A percentile compares a stretch with the other conserved stretches of the same genome.
phyloP scores from a whole-genome alignment of 2,113 vertebrate species.

The Kryptolebias marmoratus region DNA sequence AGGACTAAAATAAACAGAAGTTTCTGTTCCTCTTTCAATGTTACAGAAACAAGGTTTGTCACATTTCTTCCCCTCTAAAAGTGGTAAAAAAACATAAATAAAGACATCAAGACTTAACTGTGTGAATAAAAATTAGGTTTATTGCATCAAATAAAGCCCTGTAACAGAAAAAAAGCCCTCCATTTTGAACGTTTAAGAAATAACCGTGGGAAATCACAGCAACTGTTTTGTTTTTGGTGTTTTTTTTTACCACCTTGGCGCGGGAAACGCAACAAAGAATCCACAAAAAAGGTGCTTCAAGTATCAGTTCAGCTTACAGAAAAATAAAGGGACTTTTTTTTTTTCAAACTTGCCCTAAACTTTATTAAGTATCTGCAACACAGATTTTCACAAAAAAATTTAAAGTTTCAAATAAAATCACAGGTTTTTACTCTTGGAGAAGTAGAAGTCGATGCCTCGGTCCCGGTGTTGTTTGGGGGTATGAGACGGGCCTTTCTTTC shows the following conservation, averaged over 20 bases:
- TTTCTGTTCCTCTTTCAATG: too few species aligned
- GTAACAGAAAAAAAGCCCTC: background rate
- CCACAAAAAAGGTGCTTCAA: background rate
- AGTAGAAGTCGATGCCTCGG: slow-evolving; percentile 86
- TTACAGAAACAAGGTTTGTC: too few species aligned
- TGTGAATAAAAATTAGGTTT: background rate
- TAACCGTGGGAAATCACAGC: background rate
- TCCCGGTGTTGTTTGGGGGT: slow-evolving; percentile 68
- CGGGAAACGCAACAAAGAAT: slow-evolving; percentile 14
- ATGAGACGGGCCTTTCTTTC: slow-evolving; percentile 72
- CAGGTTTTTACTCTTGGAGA: slow-evolving; percentile 78
- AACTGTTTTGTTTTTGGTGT: too few species aligned
- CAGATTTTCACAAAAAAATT: slow-evolving; percentile 2
- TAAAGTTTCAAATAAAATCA: background rate
- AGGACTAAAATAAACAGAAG: too few species aligned
- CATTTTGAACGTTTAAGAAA: background rate
- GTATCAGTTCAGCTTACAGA: background rate
- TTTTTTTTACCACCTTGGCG: background rate
- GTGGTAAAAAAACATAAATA: background rate
- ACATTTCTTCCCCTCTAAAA: background rate
- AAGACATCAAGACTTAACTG: background rate
- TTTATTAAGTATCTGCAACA: background rate
- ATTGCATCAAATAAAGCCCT: background rate
- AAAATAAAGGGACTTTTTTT: background rate
- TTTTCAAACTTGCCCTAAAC: slow-evolving; percentile 4